These are phyloP conservation scores for Mus musculus DNA, from an alignment of 2,113 vertebrate genomes.

Conservation along the genomic window GRCm39 chr9:62568001-62568500, in stretches of 20 bases:
- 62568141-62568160: not conserved
- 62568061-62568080: not conserved
- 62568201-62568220: not conserved
- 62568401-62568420: not conserved
- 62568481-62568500: conserved; percentile 38
- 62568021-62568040: not conserved
- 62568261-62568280: too few species aligned
- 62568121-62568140: not conserved
- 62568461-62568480: not conserved
- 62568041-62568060: not conserved
- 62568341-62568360: too few species aligned
- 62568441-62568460: not conserved
- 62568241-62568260: too few species aligned
- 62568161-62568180: not conserved
- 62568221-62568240: too few species aligned
- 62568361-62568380: not conserved
- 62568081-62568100: conserved; percentile 32
- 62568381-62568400: not conserved
- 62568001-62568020: not conserved
- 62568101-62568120: not conserved
- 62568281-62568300: too few species aligned
- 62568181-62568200: not conserved
- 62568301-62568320: too few species aligned
- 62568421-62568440: not conserved
- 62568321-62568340: too few species aligned